These are phyloP conservation scores for Indri indri DNA, from an alignment of 2,113 vertebrate species.

Conservation along the genomic window DNA sequence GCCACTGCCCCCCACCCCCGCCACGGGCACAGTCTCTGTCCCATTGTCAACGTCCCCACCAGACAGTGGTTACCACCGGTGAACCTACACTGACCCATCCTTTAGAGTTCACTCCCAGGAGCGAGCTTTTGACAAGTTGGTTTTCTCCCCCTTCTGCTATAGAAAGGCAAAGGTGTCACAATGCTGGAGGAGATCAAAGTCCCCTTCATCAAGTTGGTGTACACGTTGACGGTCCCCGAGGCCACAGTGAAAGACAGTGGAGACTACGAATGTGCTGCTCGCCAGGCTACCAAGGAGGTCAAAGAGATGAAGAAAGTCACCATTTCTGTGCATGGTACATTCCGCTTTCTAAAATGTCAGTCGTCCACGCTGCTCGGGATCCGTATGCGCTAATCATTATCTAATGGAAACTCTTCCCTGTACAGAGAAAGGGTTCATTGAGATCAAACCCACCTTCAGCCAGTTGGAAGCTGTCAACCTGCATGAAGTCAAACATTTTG, in stretches of 20 bases:
- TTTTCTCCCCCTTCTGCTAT: constrained; percentile 58
- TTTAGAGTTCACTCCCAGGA: not conserved
- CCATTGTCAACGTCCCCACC: fast-evolving
- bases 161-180: constrained; percentile 85
- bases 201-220: constrained; percentile 86
- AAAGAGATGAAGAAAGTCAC: constrained; percentile 90
- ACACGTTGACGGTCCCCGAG: constrained; percentile 92
- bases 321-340: constrained; percentile 92
- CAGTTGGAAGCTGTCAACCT: constrained; percentile 90
- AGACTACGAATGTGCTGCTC: constrained; percentile 93
- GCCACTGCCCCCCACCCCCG: no score
- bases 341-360: constrained; percentile 46
- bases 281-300: constrained; percentile 89
- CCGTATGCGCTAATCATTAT: fast-evolving
- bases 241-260: constrained; percentile 95
- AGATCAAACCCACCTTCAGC: constrained; percentile 87
- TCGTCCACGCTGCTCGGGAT: fast-evolving
- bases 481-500: constrained; percentile 93
- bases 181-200: constrained; percentile 86
- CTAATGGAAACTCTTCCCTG: constrained; percentile 65
- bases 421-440: constrained; percentile 92
- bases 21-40: fast-evolving
- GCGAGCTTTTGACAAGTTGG: not conserved
- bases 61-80: fast-evolving
- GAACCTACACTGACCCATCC: fast-evolving